These are phyloP conservation scores for Oplegnathus fasciatus DNA, from an alignment of 2,113 vertebrate genomes.

Conservation along the genomic window DNA sequence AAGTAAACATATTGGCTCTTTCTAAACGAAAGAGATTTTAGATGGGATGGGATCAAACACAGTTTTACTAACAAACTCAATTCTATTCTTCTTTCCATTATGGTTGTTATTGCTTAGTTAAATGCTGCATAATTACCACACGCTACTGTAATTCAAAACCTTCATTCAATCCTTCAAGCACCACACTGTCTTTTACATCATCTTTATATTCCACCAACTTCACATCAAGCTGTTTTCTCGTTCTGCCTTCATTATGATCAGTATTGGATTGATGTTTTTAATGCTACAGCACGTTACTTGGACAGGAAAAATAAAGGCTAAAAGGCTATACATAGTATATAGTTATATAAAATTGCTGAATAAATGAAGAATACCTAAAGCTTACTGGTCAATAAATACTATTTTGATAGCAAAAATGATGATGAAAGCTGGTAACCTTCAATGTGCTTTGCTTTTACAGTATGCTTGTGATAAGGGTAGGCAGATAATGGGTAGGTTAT, in stretches of 20 bases:
- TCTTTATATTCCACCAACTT: neutral
- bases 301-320: neutral
- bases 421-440: neutral
- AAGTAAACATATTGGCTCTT: neutral
- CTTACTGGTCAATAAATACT: neutral
- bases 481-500: neutral
- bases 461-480: neutral
- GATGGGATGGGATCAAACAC: neutral
- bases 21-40: neutral
- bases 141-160: neutral
- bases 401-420: neutral
- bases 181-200: neutral
- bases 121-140: neutral
- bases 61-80: neutral
- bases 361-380: neutral
- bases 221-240: neutral
- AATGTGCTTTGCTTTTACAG: neutral
- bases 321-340: too few species aligned
- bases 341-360: too few species aligned
- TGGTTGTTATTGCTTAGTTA: neutral
- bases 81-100: neutral
- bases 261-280: neutral
- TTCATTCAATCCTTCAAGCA: neutral
- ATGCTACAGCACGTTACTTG: neutral
- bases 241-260: neutral